These are phyloP conservation scores for Misgurnus mizolepis DNA, from an alignment of 2,113 vertebrate species.

Conservation along the genomic window DNA sequence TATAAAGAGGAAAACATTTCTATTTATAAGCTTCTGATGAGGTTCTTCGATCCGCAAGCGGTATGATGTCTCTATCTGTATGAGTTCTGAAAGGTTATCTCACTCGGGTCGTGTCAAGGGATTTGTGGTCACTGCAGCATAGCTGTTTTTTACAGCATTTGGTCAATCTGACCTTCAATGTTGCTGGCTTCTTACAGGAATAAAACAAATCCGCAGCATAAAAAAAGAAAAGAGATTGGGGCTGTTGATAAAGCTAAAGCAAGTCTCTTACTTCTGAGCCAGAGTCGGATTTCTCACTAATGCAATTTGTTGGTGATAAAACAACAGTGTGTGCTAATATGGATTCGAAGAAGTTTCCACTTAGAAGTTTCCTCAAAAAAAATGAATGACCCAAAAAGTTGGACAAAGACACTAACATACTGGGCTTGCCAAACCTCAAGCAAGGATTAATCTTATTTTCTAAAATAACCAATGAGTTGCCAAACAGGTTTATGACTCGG, in stretches of 20 bases:
- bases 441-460: neutral
- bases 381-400: neutral
- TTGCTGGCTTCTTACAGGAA: conserved; percentile 26
- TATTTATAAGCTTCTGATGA: conserved; percentile 46
- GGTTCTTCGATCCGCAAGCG: conserved; percentile 26
- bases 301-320: conserved; percentile 4
- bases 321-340: neutral
- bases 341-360: neutral
- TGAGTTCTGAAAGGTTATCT: conserved; percentile 44
- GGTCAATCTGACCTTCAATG: conserved; percentile 27
- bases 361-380: too few relatives aligned
- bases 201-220: conserved; percentile 26
- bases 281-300: conserved; percentile 1
- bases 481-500: neutral
- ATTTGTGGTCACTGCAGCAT: conserved; percentile 32
- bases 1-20: conserved; percentile 18
- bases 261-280: conserved; percentile 11
- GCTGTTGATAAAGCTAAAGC: conserved; percentile 5
- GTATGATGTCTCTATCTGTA: conserved; percentile 14
- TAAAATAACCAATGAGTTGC: neutral
- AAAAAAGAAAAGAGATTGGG: conserved; percentile 22
- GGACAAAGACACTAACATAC: neutral
- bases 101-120: conserved; percentile 36
- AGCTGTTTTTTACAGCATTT: conserved; percentile 11
- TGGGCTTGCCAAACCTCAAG: neutral